Evolutionary conservation across 2,797 vertebrate species (phyloP).

Genomic region (Xyrichtys novacula): DNA sequence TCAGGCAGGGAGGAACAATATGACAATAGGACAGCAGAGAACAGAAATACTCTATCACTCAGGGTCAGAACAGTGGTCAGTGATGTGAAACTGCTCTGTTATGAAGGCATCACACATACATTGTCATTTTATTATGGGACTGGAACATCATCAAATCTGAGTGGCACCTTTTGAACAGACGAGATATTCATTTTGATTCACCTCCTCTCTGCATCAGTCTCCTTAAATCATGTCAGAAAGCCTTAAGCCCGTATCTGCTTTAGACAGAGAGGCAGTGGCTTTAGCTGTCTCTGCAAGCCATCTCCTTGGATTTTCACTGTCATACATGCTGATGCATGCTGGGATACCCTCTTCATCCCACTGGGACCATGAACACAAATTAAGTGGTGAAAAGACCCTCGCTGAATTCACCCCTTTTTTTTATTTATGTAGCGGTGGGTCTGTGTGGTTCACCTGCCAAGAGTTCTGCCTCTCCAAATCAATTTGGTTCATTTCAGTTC

Average conservation of each 20-base stretch:
- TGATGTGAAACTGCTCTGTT: background rate
- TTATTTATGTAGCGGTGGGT: slow-evolving; percentile 17
- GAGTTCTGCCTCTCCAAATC: slow-evolving; percentile 49
- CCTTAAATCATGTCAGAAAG: background rate
- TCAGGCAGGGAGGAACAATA: too few species aligned
- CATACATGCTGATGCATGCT: slow-evolving; percentile 21
- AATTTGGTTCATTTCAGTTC: slow-evolving; percentile 62
- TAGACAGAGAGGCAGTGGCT: background rate
- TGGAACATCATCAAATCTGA: background rate
- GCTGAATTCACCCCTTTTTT: slow-evolving; percentile 46
- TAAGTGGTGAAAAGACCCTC: slow-evolving; percentile 36
- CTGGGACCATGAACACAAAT: slow-evolving; percentile 42
- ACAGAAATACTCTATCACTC: too few species aligned
- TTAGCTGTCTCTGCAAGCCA: background rate
- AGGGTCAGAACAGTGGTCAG: too few species aligned
- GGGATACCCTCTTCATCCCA: slow-evolving; percentile 25
- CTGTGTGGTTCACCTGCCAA: slow-evolving; percentile 29
- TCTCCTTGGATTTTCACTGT: slow-evolving; percentile 20
- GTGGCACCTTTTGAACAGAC: background rate
- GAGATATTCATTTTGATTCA: background rate
- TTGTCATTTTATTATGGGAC: background rate
- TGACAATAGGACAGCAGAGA: too few species aligned
- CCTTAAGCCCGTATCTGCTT: slow-evolving; percentile 1
- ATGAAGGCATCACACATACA: background rate
- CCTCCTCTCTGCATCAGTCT: background rate